phyloP scores from a whole-genome alignment of 64 coral and sea anemone genomes.

The Pocillopora damicornis region DNA sequence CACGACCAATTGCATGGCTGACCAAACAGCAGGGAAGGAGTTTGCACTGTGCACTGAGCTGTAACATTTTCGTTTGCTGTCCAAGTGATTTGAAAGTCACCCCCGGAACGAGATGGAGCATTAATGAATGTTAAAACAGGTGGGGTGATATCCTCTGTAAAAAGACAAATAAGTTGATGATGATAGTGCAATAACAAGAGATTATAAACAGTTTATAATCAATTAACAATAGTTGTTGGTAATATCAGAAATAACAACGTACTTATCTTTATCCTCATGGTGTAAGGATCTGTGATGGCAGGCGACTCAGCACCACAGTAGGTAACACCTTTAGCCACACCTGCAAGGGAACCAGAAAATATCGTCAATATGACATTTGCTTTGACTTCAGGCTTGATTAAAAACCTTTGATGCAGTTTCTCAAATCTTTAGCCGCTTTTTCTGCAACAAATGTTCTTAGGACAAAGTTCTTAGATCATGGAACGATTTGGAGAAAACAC shows the following conservation, averaged over 20 bases:
- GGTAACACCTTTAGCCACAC: conserved; percentile 47
- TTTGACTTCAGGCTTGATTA: no score
- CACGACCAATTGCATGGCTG: conserved; percentile 64
- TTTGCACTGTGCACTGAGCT: conserved; percentile 66
- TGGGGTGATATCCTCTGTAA: conserved; percentile 52
- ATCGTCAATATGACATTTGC: no score
- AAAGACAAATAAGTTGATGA: neutral
- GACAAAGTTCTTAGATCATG: no score
- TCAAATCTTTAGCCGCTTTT: no score
- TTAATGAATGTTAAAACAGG: conserved; percentile 49
- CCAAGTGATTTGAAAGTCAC: conserved; percentile 54
- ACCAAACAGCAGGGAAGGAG: conserved; percentile 42
- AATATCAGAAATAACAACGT: neutral
- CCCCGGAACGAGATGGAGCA: conserved; percentile 45
- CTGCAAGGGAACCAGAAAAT: neutral
- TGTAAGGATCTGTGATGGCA: conserved; percentile 21
- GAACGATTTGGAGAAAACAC: no score
- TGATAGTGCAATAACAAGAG: neutral
- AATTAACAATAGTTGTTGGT: neutral
- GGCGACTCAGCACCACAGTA: conserved; percentile 63
- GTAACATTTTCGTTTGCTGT: conserved; percentile 49
- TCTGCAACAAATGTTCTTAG: no score
- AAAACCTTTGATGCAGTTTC: no score
- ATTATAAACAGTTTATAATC: neutral
- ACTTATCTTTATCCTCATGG: conserved; percentile 57